Evolutionary conservation across 2,797 vertebrate species (phyloP).

Genomic region (Pseudomugil gertrudae): DNA sequence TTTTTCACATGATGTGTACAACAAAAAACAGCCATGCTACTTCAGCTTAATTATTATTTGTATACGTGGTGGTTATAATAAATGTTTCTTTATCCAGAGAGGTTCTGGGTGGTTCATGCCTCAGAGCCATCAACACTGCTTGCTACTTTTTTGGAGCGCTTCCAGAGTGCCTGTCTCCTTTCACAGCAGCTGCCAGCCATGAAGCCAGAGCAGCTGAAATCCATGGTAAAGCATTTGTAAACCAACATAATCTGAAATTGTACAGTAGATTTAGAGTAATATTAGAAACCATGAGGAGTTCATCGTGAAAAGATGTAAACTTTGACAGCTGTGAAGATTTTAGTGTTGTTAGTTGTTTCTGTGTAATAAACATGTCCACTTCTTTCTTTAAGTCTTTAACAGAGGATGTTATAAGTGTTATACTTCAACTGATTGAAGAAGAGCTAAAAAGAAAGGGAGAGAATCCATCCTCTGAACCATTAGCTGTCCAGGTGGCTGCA

Average conservation of each 20-base stretch:
- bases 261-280: neutral
- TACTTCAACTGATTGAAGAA: constrained; percentile 88
- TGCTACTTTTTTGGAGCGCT: constrained; percentile 87
- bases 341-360: neutral
- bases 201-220: constrained; percentile 89
- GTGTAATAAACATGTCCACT: neutral
- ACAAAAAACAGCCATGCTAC: neutral
- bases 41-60: neutral
- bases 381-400: constrained; percentile 83
- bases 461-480: constrained; percentile 71
- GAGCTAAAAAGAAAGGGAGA: constrained; percentile 79
- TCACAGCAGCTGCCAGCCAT: constrained; percentile 92
- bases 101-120: constrained; percentile 88
- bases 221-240: constrained; percentile 82
- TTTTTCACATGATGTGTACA: neutral
- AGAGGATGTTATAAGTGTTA: constrained; percentile 86
- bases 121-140: constrained; percentile 87
- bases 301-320: neutral
- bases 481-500: constrained; percentile 89
- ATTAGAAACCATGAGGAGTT: neutral
- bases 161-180: constrained; percentile 87
- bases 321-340: neutral
- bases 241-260: neutral
- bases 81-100: constrained; percentile 78
- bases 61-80: neutral